Base-by-base conservation (phyloP, 2,113 vertebrate genomes). In the Xiphophorus couchianus region DNA sequence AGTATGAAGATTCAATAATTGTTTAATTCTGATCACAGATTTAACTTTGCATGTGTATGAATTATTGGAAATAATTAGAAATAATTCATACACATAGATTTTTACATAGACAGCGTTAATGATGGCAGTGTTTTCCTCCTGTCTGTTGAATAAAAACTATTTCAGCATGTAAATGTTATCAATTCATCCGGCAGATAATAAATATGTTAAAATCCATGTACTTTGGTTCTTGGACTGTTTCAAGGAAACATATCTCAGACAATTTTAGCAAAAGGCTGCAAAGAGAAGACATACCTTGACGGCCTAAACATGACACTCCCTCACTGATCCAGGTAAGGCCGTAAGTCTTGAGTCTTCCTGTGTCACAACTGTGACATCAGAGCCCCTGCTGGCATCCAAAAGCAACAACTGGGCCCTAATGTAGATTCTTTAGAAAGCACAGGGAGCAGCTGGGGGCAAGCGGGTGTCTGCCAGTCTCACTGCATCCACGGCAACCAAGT, bases 371-470 rank as follows among this genome's bases (percentile, higher is more conserved):
- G 79, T 91, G 91, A 91, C 92, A 90, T 91, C 86, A 94, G 90
- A 93, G 88, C 81, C 78, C 73, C 76, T 74, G 28, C 87, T 94
- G 92, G 86, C 83, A 93, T 94, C 89, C 88, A 89, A 94, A 90
- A 76, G 85, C 80, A 95, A 94, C 96, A 96, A 94, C 95, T 96
- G 96, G 93, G 89, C 92, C 91, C 95, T 92, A 93, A 95, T 93
- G 94, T 91, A 91, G 89, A 95, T 95, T 94, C 94, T 94, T 92
- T 78, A 86, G 86, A 90, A 94, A 90, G 87, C 92, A 90, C 89
- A 54, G 74, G 86, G 90, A 96, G 92, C 96, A 97, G 95, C 96
- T 96, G 96, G 93, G 94, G 80, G 93, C 62, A 84, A 84, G 84
- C 80, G 84, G 90, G 93, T 93, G 92, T 94, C 84, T 93, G 92